Conservation (phyloP, 2,113 vertebrate genomes). For the Bufo gargarizans region DNA sequence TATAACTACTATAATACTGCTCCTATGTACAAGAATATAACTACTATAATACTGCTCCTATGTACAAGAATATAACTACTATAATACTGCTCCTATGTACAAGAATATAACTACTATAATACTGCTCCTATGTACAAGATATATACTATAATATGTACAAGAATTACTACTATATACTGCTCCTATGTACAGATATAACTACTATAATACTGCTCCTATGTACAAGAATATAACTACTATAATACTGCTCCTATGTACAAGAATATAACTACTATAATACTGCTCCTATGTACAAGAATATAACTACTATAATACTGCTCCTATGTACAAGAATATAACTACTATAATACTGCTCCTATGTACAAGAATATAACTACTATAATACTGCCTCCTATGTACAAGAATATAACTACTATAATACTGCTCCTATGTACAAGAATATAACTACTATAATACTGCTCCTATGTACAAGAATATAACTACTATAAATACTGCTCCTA, state of each 20-base stretch:
- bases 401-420: background rate
- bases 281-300: constrained; percentile 1
- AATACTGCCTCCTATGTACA: background rate
- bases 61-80: background rate
- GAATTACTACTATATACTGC: too few species aligned
- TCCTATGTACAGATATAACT: constrained; percentile 2
- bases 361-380: background rate
- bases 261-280: constrained; percentile 4
- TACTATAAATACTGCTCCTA: too few species aligned
- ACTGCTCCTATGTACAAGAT: background rate
- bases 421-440: background rate
- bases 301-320: constrained; percentile 3
- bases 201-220: constrained; percentile 15
- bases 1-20: background rate
- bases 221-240: constrained; percentile 6
- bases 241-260: background rate
- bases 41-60: background rate
- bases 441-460: background rate
- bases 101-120: constrained; percentile 7
- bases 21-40: background rate
- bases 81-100: background rate
- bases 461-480: background rate
- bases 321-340: background rate
- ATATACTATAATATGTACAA: constrained; percentile 14
- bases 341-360: constrained; percentile 1